These are phyloP conservation scores for Disparrhopalites patrizii DNA, from an alignment of 2,888 invertebrate species.

Conservation along the genomic window DNA sequence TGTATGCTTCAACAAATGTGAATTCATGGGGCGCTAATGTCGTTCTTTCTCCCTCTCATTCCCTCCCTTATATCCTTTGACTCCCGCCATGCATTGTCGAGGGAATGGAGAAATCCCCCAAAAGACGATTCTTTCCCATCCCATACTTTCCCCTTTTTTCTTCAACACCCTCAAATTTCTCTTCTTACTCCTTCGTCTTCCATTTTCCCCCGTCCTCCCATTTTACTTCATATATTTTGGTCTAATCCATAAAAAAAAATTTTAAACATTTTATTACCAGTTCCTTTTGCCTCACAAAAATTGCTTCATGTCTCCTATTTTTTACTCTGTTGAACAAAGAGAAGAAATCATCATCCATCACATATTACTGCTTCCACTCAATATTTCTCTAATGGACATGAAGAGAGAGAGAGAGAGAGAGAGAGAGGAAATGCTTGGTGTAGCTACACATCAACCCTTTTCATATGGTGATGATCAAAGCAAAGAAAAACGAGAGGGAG, in stretches of 20 bases:
- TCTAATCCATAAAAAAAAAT: not conserved
- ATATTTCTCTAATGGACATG: no score
- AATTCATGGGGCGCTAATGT: conserved; percentile 12
- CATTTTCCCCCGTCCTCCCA: not conserved
- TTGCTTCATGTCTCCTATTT: not conserved
- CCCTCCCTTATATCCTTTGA: not conserved
- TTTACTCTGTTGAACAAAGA: not conserved
- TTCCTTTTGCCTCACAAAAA: not conserved
- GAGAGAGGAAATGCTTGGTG: no score
- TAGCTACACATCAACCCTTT: no score
- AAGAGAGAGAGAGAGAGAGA: no score
- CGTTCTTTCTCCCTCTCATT: not conserved
- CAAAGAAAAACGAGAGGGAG: no score
- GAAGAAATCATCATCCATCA: not conserved
- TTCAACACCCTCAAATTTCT: not conserved
- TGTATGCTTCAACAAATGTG: not conserved
- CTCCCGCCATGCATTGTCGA: not conserved
- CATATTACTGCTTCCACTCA: not conserved
- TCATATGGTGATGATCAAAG: no score
- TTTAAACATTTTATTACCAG: not conserved
- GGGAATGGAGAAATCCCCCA: conserved; percentile 4
- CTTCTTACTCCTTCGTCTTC: not conserved
- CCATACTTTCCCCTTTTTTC: no score
- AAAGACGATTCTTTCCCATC: no score
- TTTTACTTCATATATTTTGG: not conserved